Conservation (phyloP, 2,797 vertebrate species). For the Sebastes ruberrimus region DNA sequence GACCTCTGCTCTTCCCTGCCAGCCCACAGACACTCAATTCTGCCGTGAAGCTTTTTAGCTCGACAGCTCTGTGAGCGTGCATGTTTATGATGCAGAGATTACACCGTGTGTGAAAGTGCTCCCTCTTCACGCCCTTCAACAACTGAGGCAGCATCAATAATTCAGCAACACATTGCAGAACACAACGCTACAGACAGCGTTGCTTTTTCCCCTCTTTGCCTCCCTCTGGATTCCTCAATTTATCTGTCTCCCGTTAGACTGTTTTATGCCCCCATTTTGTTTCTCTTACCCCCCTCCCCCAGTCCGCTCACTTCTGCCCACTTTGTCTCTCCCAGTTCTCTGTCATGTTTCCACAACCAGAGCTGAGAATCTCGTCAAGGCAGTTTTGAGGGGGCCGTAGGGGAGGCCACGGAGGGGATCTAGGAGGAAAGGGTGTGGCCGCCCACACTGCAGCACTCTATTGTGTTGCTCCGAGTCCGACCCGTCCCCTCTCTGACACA, state of each 20-base stretch:
- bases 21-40: neutral
- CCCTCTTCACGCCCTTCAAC: conserved; percentile 51
- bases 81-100: conserved; percentile 38
- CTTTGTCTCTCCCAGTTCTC: neutral
- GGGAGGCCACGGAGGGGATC: conserved; percentile 49
- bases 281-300: conserved; percentile 8
- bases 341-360: conserved; percentile 14
- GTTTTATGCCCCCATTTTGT: conserved; percentile 51
- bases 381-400: conserved; percentile 38
- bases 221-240: conserved; percentile 27
- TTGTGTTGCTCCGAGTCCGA: conserved; percentile 66
- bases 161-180: conserved; percentile 63
- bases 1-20: conserved; percentile 25
- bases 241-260: conserved; percentile 35
- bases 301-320: conserved; percentile 9
- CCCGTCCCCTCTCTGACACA: conserved; percentile 43
- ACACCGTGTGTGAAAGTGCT: conserved; percentile 30
- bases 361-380: conserved; percentile 35
- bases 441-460: conserved; percentile 68
- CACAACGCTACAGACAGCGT: conserved; percentile 16
- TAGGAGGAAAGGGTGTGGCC: conserved; percentile 76
- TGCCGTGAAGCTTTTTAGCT: neutral
- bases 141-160: conserved; percentile 69
- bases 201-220: conserved; percentile 19
- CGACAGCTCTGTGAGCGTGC: conserved; percentile 6